Evolutionary conservation across 2,888 invertebrate species (phyloP).

Genomic region (Drymonia ruficornis): DNA sequence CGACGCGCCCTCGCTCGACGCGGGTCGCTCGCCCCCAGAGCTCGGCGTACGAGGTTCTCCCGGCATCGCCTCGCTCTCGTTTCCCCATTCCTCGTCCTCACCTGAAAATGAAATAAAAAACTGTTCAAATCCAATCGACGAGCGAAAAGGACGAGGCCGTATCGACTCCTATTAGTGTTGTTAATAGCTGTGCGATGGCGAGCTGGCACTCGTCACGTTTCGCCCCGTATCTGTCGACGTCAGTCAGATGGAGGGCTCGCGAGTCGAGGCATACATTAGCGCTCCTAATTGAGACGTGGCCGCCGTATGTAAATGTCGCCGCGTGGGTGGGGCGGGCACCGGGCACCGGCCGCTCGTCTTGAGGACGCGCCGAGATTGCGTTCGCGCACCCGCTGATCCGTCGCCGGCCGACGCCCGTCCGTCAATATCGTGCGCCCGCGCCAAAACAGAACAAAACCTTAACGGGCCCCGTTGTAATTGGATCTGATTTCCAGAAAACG

Average conservation of each 20-base stretch:
- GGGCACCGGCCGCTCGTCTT: conserved; percentile 44
- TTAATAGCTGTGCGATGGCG: conserved; percentile 73
- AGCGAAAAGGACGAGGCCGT: conserved; percentile 56
- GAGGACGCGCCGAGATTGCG: conserved; percentile 58
- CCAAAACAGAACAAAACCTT: conserved; percentile 82
- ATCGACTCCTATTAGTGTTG: conserved; percentile 77
- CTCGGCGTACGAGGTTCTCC: conserved; percentile 82
- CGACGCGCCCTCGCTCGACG: conserved; percentile 68
- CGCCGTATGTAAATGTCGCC: conserved; percentile 81
- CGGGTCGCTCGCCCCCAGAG: conserved; percentile 73
- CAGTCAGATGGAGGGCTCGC: conserved; percentile 74
- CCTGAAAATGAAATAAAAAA: conserved; percentile 75
- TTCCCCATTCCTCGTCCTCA: conserved; percentile 88
- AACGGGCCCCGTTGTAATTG: conserved; percentile 82
- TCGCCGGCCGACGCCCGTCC: conserved; percentile 63
- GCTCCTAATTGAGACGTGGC: conserved; percentile 85
- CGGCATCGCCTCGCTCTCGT: conserved; percentile 85
- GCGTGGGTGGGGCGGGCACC: conserved; percentile 78
- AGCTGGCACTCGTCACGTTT: conserved; percentile 81
- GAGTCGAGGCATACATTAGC: conserved; percentile 85
- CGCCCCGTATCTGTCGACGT: conserved; percentile 76
- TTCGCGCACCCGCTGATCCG: conserved; percentile 52
- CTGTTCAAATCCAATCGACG: conserved; percentile 39
- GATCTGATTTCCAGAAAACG: conserved; percentile 85
- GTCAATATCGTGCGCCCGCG: conserved; percentile 74